Evolutionary conservation across 2,888 invertebrate species (phyloP).

Genomic region (Hoplodrina blanda): DNA sequence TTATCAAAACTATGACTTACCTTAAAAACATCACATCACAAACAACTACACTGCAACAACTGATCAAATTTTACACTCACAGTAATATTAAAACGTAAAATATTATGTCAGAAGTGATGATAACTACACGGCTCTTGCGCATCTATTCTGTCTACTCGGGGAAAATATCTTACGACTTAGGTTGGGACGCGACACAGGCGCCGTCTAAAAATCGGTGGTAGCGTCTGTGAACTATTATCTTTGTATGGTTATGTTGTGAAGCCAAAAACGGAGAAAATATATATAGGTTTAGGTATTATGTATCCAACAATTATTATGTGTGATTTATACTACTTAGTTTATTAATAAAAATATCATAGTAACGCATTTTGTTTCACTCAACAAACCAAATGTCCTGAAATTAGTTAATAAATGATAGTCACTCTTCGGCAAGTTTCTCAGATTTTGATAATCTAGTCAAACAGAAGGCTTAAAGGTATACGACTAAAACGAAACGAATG

Average conservation of each 20-base stretch:
- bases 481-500: constrained; percentile 22
- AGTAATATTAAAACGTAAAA: constrained; percentile 44
- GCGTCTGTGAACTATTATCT: constrained; percentile 43
- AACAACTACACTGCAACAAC: constrained; percentile 47
- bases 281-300: constrained; percentile 37
- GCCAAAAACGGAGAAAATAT: constrained; percentile 40
- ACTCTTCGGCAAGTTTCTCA: too few relatives aligned
- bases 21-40: constrained; percentile 46
- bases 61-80: constrained; percentile 45
- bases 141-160: constrained; percentile 44
- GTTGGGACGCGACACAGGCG: constrained; percentile 38
- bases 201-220: constrained; percentile 43
- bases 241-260: constrained; percentile 39
- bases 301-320: constrained; percentile 32
- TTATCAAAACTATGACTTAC: constrained; percentile 44
- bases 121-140: constrained; percentile 45
- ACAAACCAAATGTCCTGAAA: too few relatives aligned
- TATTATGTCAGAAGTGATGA: constrained; percentile 44
- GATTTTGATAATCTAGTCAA: constrained; percentile 7
- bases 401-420: too few relatives aligned
- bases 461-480: constrained; percentile 24
- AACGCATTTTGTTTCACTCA: too few relatives aligned
- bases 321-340: constrained; percentile 39
- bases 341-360: too few relatives aligned
- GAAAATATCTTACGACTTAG: constrained; percentile 42